phyloP scores from a whole-genome alignment of 2,113 vertebrate species.

The Xiphias gladius region DNA sequence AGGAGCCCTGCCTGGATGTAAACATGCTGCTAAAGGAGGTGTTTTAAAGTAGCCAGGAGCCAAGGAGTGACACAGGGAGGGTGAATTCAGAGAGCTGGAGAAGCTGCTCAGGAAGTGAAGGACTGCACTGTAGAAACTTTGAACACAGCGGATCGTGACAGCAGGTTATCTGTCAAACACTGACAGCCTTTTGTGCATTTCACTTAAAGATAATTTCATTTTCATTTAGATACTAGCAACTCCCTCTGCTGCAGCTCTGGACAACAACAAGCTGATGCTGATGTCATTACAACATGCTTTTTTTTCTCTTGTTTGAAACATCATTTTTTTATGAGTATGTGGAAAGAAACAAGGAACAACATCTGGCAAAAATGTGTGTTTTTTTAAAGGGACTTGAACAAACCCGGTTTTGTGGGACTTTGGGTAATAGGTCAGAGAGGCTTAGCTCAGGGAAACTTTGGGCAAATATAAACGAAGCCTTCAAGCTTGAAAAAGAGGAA shows the following conservation, averaged over 20 bases:
- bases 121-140: neutral
- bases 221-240: constrained; percentile 37
- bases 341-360: constrained; percentile 81
- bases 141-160: constrained; percentile 9
- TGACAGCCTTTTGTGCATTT: constrained; percentile 28
- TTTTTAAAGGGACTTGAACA: constrained; percentile 79
- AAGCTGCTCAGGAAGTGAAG: constrained; percentile 27
- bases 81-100: constrained; percentile 32
- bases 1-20: constrained; percentile 41
- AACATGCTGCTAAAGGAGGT: constrained; percentile 52
- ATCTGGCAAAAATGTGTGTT: constrained; percentile 78
- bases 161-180: constrained; percentile 13
- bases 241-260: constrained; percentile 51
- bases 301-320: constrained; percentile 58
- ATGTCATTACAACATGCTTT: constrained; percentile 65
- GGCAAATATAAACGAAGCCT: constrained; percentile 76
- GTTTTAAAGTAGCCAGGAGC: constrained; percentile 35
- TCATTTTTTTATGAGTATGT: constrained; percentile 74
- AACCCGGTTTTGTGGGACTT: constrained; percentile 81
- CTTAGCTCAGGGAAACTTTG: constrained; percentile 85
- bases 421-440: constrained; percentile 81
- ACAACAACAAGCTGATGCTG: constrained; percentile 71
- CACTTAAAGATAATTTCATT: constrained; percentile 56
- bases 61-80: constrained; percentile 14
- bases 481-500: constrained; percentile 46